phyloP scores from a whole-genome alignment of 2,888 invertebrate genomes.

The Ichneumoninae sp. region DNA sequence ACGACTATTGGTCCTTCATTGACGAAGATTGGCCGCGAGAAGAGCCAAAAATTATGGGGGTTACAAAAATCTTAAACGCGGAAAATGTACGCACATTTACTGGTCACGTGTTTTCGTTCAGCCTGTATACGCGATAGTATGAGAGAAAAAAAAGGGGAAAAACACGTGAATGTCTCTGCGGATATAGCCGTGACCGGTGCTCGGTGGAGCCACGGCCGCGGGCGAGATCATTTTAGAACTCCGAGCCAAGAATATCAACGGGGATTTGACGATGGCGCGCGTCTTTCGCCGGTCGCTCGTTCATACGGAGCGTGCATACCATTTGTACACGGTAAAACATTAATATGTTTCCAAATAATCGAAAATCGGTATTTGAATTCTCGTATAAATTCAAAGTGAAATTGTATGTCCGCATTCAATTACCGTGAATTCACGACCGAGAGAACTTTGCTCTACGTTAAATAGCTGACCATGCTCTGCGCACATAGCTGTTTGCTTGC shows the following conservation, averaged over 20 bases:
- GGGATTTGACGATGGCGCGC: conserved; percentile 1
- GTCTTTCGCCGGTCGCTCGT: conserved; percentile 26
- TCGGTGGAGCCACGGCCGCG: conserved; percentile 22
- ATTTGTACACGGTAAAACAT: background rate
- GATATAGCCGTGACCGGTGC: conserved; percentile 37
- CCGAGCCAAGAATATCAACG: conserved; percentile 37
- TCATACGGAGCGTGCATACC: background rate
- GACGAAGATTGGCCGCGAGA: too few species aligned
- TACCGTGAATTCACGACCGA: background rate
- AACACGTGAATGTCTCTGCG: background rate
- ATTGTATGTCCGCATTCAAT: background rate
- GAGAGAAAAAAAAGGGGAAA: background rate
- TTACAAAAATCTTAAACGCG: background rate
- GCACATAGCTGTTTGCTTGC: background rate
- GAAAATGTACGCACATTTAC: background rate
- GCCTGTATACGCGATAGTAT: background rate
- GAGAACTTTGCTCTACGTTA: background rate
- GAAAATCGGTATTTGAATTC: background rate
- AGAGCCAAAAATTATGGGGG: too few species aligned
- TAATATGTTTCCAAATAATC: background rate
- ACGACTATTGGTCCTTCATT: too few species aligned
- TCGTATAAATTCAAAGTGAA: too few species aligned
- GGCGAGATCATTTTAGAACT: conserved; percentile 34
- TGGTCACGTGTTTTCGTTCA: background rate
- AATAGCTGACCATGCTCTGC: background rate